Percentiles rank a stretch among this genome's conserved stretches.
Evolutionary conservation across 1,140 invertebrate genomes (phyloP).

Genomic region (Sycobia sp.): DNA sequence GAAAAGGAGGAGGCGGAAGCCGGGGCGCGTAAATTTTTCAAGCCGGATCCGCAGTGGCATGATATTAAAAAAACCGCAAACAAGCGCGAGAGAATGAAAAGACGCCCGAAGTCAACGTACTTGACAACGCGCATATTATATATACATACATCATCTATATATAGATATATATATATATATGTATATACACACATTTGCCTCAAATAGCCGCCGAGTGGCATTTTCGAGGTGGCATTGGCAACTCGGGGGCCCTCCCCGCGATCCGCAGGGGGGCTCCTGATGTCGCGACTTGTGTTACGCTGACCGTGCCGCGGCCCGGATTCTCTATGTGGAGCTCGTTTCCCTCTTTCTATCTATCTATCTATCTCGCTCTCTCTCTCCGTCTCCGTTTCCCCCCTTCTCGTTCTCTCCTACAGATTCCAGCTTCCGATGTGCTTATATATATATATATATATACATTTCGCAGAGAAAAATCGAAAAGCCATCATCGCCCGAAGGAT

Average conservation of each 20-base stretch:
- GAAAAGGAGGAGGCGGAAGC: conserved; percentile 23
- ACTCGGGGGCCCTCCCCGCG: conserved; percentile 21
- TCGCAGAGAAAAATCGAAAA: conserved; percentile 21
- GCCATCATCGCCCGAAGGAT: neutral
- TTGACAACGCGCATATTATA: too few species aligned
- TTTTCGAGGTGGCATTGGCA: conserved; percentile 42
- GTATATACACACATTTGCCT: too few species aligned
- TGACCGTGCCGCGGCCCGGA: too few species aligned
- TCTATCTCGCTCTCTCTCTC: conserved; percentile 29
- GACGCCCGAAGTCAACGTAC: conserved; percentile 37
- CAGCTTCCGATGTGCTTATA: conserved; percentile 25
- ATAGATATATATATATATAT: too few species aligned
- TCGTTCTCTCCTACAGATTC: conserved; percentile 33
- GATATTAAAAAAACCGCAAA: conserved; percentile 21
- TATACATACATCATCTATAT: too few species aligned
- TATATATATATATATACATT: too few species aligned
- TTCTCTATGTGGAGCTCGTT: conserved; percentile 51
- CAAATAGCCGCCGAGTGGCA: conserved; percentile 41
- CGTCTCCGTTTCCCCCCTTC: conserved; percentile 33
- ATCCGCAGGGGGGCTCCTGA: conserved; percentile 32
- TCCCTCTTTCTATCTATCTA: too few species aligned
- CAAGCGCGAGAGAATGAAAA: conserved; percentile 27
- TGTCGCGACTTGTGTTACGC: conserved; percentile 40
- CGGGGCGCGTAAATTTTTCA: conserved; percentile 26
- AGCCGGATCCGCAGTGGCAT: conserved; percentile 16